Conservation (phyloP, 2,888 invertebrate species). For the Oligia strigilis region DNA sequence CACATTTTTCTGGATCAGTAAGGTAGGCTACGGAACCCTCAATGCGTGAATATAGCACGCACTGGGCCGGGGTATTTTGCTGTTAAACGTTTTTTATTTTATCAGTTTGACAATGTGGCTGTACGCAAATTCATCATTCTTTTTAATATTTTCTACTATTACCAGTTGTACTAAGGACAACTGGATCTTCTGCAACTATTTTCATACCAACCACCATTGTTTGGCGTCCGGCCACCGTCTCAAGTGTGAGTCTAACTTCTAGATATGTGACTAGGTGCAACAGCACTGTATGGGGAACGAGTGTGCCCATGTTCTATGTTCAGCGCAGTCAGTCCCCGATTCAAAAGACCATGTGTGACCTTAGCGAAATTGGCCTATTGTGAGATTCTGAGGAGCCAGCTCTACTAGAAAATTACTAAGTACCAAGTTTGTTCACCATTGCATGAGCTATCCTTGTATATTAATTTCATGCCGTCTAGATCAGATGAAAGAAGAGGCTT, state of each 20-base stretch:
- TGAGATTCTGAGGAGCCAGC: background rate
- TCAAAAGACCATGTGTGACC: background rate
- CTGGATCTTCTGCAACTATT: constrained; percentile 25
- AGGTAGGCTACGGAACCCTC: background rate
- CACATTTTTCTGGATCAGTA: background rate
- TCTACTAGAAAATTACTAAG: background rate
- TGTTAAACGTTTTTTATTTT: background rate
- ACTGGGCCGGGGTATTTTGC: background rate
- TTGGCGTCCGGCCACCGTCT: constrained; percentile 56
- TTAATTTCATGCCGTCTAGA: background rate
- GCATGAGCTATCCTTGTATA: background rate
- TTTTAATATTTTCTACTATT: no score
- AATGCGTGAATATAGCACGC: background rate
- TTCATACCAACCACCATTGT: constrained; percentile 15
- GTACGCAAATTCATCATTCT: background rate
- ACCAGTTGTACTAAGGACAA: background rate
- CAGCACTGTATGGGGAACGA: constrained; percentile 15
- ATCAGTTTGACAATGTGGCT: background rate
- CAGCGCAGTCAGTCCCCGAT: background rate
- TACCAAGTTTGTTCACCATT: background rate
- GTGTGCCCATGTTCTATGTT: background rate
- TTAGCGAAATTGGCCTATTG: background rate
- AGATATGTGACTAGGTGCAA: constrained; percentile 48
- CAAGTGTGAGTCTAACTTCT: constrained; percentile 57
- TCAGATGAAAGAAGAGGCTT: background rate